These are phyloP conservation scores for Caradrina clavipalpis DNA, from an alignment of 2,888 invertebrate genomes.

Conservation along the genomic window DNA sequence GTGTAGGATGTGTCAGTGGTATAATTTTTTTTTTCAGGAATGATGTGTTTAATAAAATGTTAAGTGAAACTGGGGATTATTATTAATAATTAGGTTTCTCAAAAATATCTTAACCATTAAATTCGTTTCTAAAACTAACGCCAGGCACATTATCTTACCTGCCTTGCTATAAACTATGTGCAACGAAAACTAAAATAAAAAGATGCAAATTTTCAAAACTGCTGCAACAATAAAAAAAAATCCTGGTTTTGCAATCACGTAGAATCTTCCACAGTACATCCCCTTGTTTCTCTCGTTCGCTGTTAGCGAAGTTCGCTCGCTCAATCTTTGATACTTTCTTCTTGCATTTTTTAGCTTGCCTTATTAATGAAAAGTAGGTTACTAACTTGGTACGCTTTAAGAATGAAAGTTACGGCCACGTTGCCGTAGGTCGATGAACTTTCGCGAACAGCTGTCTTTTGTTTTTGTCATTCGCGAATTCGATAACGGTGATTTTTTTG, in stretches of 20 bases:
- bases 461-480: slow-evolving; percentile 80
- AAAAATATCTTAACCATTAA: too few relatives aligned
- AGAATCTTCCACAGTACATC: slow-evolving; percentile 64
- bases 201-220: rapidly evolving
- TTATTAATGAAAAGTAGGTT: slow-evolving; percentile 91
- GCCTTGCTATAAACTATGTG: background rate
- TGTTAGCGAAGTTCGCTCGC: slow-evolving; percentile 88
- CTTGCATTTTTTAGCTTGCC: slow-evolving; percentile 91
- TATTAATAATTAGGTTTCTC: too few relatives aligned
- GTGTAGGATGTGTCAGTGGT: background rate
- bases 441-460: slow-evolving; percentile 85
- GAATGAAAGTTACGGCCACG: slow-evolving; percentile 90
- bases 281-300: slow-evolving; percentile 72
- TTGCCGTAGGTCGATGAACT: slow-evolving; percentile 90
- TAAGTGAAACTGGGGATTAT: too few relatives aligned
- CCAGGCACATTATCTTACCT: too few relatives aligned
- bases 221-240: background rate
- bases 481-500: slow-evolving; percentile 33
- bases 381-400: slow-evolving; percentile 90
- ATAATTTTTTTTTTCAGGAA: too few relatives aligned
- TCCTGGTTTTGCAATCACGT: background rate
- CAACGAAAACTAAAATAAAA: background rate
- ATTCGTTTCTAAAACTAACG: too few relatives aligned
- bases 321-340: slow-evolving; percentile 91
- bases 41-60: too few relatives aligned